Evolutionary conservation across 2,797 vertebrate species (phyloP).

Genomic region (Danio choprae): DNA sequence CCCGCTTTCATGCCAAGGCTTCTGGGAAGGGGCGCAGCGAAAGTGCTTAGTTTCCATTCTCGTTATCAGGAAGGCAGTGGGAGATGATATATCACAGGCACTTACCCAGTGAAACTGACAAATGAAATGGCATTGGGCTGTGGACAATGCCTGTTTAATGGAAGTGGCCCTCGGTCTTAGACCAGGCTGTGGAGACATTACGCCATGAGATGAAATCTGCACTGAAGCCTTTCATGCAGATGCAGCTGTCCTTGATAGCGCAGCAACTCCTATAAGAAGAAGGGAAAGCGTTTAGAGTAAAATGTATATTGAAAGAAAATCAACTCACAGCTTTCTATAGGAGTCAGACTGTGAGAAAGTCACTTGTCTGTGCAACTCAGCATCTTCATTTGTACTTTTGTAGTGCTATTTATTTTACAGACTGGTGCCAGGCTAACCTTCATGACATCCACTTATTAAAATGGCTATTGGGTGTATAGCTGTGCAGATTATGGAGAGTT

Average conservation of each 20-base stretch:
- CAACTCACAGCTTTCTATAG: not conserved
- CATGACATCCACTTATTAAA: not conserved
- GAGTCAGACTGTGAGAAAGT: constrained; percentile 23
- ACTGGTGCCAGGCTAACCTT: constrained; percentile 11
- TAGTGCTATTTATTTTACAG: not conserved
- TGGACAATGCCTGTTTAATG: constrained; percentile 62
- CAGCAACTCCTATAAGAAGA: constrained; percentile 38
- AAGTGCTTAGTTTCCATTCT: constrained; percentile 61
- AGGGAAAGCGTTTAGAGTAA: not conserved
- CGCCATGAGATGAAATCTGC: constrained; percentile 57
- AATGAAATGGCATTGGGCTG: constrained; percentile 62
- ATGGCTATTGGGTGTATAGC: not conserved
- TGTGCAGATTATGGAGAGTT: not conserved
- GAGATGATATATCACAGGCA: constrained; percentile 61
- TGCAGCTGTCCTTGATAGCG: constrained; percentile 54
- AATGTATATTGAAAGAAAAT: constrained; percentile 17
- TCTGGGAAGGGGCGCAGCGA: constrained; percentile 54
- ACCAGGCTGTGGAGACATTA: constrained; percentile 55
- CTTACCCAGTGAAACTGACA: constrained; percentile 59
- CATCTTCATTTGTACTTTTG: not conserved
- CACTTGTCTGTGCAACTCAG: constrained; percentile 12
- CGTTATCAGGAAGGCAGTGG: constrained; percentile 55
- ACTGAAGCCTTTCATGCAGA: constrained; percentile 47
- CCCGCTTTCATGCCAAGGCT: constrained; percentile 43
- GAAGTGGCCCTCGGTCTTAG: constrained; percentile 53